These are phyloP conservation scores for Rhinogobius similis DNA, from an alignment of 2,113 vertebrate species.

Conservation along the genomic window DNA sequence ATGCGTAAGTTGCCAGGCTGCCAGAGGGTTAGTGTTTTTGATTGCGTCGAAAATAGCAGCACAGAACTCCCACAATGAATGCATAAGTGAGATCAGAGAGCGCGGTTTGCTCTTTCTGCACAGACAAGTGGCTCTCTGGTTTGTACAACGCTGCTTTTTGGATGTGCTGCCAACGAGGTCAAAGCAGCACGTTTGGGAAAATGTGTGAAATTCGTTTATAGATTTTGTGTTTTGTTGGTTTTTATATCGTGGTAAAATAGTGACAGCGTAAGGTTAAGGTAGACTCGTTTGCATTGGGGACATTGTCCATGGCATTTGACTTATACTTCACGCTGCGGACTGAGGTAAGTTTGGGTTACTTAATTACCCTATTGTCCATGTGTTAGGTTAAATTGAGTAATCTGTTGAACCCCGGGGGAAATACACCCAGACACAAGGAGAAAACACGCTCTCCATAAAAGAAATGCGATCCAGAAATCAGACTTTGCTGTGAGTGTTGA, in stretches of 20 bases:
- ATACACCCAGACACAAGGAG: too few relatives aligned
- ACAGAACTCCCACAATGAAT: constrained; percentile 37
- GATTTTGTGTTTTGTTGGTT: neutral
- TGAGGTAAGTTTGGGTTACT: too few relatives aligned
- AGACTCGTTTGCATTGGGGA: too few relatives aligned
- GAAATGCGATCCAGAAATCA: too few relatives aligned
- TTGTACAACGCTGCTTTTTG: neutral
- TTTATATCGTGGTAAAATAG: neutral
- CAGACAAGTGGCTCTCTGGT: neutral
- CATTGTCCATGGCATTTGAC: too few relatives aligned
- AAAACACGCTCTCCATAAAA: too few relatives aligned
- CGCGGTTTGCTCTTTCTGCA: constrained; percentile 17
- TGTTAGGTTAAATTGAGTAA: too few relatives aligned
- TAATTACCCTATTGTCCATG: too few relatives aligned
- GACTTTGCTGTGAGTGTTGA: too few relatives aligned
- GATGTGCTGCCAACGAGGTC: constrained; percentile 13
- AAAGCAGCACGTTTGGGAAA: neutral
- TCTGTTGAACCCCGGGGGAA: too few relatives aligned
- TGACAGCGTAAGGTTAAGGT: too few relatives aligned
- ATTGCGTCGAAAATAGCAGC: constrained; percentile 35
- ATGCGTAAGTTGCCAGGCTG: constrained; percentile 39
- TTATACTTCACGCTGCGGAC: too few relatives aligned
- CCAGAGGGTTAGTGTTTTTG: constrained; percentile 39
- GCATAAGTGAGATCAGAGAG: constrained; percentile 36
- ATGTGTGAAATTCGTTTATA: neutral